A percentile compares a stretch with the other conserved stretches of the same genome.
Evolutionary conservation across 2,888 invertebrate species (phyloP).

Genomic region (Cetonia aurata): DNA sequence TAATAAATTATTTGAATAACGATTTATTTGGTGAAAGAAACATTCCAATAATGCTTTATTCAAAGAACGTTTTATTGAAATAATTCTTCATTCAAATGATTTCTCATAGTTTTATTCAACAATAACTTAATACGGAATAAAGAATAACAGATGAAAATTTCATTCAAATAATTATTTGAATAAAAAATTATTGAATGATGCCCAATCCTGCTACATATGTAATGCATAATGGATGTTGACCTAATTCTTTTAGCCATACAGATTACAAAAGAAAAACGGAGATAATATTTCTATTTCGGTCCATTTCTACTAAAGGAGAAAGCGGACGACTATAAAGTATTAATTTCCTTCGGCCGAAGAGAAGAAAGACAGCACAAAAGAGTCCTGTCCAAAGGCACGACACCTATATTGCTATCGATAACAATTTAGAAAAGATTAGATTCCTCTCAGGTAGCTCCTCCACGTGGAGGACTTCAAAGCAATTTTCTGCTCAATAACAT

Average conservation of each 20-base stretch:
- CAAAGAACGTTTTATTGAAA: too few relatives aligned
- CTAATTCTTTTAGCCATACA: background rate
- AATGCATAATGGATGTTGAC: background rate
- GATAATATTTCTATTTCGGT: constrained; percentile 6
- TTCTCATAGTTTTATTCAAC: too few relatives aligned
- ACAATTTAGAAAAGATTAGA: constrained; percentile 42
- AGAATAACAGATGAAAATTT: too few relatives aligned
- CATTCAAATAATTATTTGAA: too few relatives aligned
- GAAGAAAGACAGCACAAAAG: constrained; percentile 24
- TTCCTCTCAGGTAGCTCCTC: constrained; percentile 41
- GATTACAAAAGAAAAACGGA: background rate
- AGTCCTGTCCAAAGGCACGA: constrained; percentile 13
- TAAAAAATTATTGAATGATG: too few relatives aligned
- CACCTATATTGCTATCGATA: constrained; percentile 40
- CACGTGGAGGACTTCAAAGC: constrained; percentile 44
- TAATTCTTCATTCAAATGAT: too few relatives aligned
- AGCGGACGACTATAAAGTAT: constrained; percentile 28
- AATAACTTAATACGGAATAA: too few relatives aligned
- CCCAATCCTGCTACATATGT: too few relatives aligned
- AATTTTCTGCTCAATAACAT: constrained; percentile 45
- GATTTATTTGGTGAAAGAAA: too few relatives aligned
- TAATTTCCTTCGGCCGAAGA: constrained; percentile 19
- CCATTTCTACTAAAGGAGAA: constrained; percentile 5
- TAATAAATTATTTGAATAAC: too few relatives aligned
- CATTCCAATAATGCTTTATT: too few relatives aligned